phyloP scores from a whole-genome alignment of 2,113 vertebrate genomes.

The Corythoichthys intestinalis region DNA sequence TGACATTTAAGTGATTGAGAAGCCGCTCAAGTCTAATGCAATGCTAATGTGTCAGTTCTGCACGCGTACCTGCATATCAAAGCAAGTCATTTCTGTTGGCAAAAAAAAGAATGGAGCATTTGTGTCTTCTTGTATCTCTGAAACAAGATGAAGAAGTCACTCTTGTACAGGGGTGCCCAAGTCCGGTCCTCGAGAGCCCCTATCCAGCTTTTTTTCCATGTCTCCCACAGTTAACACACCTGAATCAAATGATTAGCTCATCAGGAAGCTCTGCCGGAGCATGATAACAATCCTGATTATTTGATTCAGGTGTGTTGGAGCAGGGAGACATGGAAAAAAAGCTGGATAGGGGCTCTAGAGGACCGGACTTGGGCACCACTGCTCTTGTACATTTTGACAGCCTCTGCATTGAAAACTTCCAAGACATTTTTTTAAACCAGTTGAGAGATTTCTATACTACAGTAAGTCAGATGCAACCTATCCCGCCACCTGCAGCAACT shows the following conservation, averaged over 20 bases:
- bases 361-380: too few species aligned
- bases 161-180: background rate
- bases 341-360: too few species aligned
- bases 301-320: too few species aligned
- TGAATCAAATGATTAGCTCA: too few species aligned
- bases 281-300: too few species aligned
- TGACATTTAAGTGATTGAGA: slow-evolving; percentile 4
- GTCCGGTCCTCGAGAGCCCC: too few species aligned
- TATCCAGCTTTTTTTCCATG: too few species aligned
- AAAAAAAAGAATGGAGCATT: background rate
- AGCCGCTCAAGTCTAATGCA: background rate
- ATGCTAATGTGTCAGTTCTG: slow-evolving; percentile 1
- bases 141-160: slow-evolving; percentile 17
- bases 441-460: slow-evolving; percentile 8
- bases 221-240: too few species aligned
- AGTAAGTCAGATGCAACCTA: background rate
- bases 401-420: background rate
- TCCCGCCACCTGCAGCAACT: slow-evolving; percentile 14
- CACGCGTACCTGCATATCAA: background rate
- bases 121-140: background rate
- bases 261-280: too few species aligned
- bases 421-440: slow-evolving; percentile 10
- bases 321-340: too few species aligned
- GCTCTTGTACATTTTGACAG: background rate
- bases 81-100: background rate